Evolutionary conservation across 2,888 invertebrate genomes (phyloP), one percentile per base, ranked within the genome.

Genomic region (Brachyptera putata): DNA sequence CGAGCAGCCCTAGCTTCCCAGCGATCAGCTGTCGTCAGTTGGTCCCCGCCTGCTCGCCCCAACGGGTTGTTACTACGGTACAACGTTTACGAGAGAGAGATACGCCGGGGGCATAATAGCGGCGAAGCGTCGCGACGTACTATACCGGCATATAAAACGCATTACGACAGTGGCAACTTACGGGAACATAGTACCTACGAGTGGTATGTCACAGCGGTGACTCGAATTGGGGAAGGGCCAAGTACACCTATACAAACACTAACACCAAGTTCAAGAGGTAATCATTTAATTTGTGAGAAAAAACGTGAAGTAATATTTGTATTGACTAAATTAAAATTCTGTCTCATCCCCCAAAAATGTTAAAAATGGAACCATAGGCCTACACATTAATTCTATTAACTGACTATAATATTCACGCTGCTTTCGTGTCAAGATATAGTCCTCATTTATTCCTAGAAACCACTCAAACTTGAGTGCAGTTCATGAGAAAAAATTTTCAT

Each of bases 161-260:
- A 58, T 36, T 64, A 48, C 46, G 62, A 64, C 37, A 57, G 57
- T 3, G 41, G 43, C 25, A 53, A 58, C 13, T 43, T 66, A 3
- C 46, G 58, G 16, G 64, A 66, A 24, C 56, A 64, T 24, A 57
- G 57, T 22, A 43, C 48, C 4, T 63, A 64, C 30, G 69, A 69
- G 57, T 76, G 78, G 66, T 74, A 76, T 69, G 75, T 78, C n/a
- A 73, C 75, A 7, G 77, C 78, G 3, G 74, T 72, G 24, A 79
- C 78, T 0, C 68, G 71, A 37, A 71, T 75, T 59, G 79, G 79
- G 1, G 77, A 77, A 63, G 77, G 79, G 1, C 70, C 72, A 39
- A 69, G 70, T 60, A 75, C 75, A 1, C 67, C 69, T 16, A 70
- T 71, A 18, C 71, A 73, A 22, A 68, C 69, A 1, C 70, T 72